A percentile compares a stretch with the other conserved stretches of the same genome.
These are phyloP conservation scores for Orius laevigatus DNA, from an alignment of 1,140 invertebrate genomes.

Conservation along the genomic window DNA sequence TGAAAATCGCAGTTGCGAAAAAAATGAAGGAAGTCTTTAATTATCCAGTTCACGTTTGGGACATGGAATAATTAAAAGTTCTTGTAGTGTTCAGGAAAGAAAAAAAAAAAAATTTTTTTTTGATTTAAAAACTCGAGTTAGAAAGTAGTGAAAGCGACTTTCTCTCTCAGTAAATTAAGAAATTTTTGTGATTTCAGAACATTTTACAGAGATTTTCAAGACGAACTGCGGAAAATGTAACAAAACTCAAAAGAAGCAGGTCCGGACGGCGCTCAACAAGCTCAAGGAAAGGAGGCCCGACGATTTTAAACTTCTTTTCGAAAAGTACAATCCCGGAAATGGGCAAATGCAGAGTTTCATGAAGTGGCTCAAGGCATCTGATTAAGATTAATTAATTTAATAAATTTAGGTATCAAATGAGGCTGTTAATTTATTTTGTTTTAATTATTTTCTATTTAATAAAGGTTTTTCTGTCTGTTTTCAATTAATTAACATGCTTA, in stretches of 20 bases:
- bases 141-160: background rate
- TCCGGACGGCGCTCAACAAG: conserved; percentile 8
- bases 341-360: conserved; percentile 2
- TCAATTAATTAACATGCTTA: no score
- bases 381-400: no score
- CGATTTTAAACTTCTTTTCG: conserved; percentile 6
- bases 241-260: conserved; percentile 21
- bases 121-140: background rate
- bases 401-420: no score
- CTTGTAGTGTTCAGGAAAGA: no score
- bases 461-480: no score
- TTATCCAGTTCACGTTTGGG: no score
- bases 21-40: no score
- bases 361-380: conserved; percentile 4
- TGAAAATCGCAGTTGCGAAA: no score
- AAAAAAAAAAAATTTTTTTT: background rate
- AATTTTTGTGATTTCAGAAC: conserved; percentile 16
- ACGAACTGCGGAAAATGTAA: conserved; percentile 25
- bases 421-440: no score
- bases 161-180: conserved; percentile 1
- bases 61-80: no score
- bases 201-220: conserved; percentile 24
- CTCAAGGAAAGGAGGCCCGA: conserved; percentile 7
- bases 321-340: conserved; percentile 11
- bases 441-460: no score